Conservation (phyloP, 2,888 invertebrate genomes). For the Julus scanicus region DNA sequence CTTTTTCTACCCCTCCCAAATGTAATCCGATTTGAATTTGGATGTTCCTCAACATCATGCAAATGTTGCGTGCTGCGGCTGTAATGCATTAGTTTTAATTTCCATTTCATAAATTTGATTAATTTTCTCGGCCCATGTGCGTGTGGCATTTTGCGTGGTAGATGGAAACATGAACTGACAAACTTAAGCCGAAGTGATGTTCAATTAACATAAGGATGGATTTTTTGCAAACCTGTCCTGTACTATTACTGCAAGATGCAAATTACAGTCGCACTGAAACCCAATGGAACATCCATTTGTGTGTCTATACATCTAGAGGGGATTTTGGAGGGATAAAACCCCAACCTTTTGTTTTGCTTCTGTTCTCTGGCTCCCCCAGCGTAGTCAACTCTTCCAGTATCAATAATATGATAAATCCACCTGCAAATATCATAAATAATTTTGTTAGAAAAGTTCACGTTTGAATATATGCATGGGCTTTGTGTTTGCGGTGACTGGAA, state of each 20-base stretch:
- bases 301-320: background rate
- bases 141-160: background rate
- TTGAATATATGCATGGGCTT: constrained; percentile 2
- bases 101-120: constrained; percentile 19
- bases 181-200: background rate
- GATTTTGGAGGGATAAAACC: background rate
- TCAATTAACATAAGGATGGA: background rate
- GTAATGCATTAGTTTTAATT: constrained; percentile 1
- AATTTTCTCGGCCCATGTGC: background rate
- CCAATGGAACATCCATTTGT: background rate
- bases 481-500: background rate
- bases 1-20: too few relatives aligned
- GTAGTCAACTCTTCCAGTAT: background rate
- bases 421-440: constrained; percentile 41
- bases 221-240: background rate
- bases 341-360: background rate
- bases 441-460: constrained; percentile 46
- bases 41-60: background rate
- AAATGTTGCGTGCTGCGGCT: background rate
- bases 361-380: background rate
- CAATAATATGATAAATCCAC: constrained; percentile 46
- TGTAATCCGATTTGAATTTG: background rate
- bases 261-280: too few relatives aligned
- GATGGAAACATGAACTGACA: background rate
- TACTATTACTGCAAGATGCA: background rate